Conservation (phyloP, 2,113 vertebrate species). For the Hyla sarda region DNA sequence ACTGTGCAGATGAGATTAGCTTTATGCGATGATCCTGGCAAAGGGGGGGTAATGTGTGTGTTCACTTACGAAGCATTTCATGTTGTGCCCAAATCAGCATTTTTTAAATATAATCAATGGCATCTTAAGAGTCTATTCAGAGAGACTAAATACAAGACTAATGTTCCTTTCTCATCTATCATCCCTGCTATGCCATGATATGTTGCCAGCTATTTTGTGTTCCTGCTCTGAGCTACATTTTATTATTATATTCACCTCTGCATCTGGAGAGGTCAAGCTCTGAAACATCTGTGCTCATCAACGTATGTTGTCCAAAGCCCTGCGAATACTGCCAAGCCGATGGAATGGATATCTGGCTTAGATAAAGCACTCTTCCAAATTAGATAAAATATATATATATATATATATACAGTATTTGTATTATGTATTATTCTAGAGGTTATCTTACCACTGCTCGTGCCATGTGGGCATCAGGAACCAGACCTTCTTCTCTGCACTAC, state of each 20-base stretch:
- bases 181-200: slow-evolving; percentile 33
- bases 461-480: no score
- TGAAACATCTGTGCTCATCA: slow-evolving; percentile 50
- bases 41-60: slow-evolving; percentile 17
- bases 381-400: slow-evolving; percentile 24
- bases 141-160: slow-evolving; percentile 44
- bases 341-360: not conserved
- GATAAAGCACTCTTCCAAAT: slow-evolving; percentile 1
- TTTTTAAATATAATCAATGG: slow-evolving; percentile 42
- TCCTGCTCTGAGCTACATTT: slow-evolving; percentile 15
- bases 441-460: no score
- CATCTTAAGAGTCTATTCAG: not conserved
- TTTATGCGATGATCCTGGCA: not conserved
- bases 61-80: slow-evolving; percentile 36
- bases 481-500: no score
- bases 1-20: slow-evolving; percentile 15
- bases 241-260: slow-evolving; percentile 33
- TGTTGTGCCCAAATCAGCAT: slow-evolving; percentile 39
- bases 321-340: slow-evolving; percentile 25
- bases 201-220: slow-evolving; percentile 17
- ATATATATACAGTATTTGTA: no score
- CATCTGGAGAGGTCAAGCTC: slow-evolving; percentile 52
- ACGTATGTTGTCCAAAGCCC: slow-evolving; percentile 35
- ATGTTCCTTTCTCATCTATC: slow-evolving; percentile 26
- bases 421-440: no score